Conservation (phyloP, 2,113 vertebrate species). For the Raja brachyura region DNA sequence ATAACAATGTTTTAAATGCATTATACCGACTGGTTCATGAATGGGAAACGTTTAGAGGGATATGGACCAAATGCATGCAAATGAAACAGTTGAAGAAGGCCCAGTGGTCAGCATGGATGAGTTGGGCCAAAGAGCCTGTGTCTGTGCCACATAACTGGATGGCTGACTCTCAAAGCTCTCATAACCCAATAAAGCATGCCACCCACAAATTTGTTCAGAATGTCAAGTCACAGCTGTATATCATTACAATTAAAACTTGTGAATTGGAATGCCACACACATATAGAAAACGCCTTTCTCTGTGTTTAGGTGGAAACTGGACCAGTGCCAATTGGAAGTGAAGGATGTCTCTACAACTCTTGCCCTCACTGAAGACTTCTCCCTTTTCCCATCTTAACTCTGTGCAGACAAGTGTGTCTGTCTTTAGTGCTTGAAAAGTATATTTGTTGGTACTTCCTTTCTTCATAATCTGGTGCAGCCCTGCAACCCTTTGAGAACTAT, state of each 20-base stretch:
- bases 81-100: too few species aligned
- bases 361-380: neutral
- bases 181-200: constrained; percentile 20
- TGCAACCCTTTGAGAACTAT: neutral
- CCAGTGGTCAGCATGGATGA: too few species aligned
- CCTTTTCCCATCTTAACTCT: neutral
- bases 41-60: too few species aligned
- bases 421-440: neutral
- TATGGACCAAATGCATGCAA: too few species aligned
- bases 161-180: neutral
- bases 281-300: neutral
- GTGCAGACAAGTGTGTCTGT: neutral
- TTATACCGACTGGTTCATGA: too few species aligned
- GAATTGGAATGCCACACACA: neutral
- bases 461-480: neutral
- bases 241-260: constrained; percentile 1
- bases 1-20: too few species aligned
- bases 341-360: neutral
- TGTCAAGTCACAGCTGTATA: constrained; percentile 21
- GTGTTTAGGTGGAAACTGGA: neutral
- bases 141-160: too few species aligned
- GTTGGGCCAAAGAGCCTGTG: too few species aligned
- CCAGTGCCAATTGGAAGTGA: neutral
- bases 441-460: neutral
- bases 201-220: constrained; percentile 26